Evolutionary conservation across 2,797 vertebrate species (phyloP).

Genomic region (Natrix natrix): DNA sequence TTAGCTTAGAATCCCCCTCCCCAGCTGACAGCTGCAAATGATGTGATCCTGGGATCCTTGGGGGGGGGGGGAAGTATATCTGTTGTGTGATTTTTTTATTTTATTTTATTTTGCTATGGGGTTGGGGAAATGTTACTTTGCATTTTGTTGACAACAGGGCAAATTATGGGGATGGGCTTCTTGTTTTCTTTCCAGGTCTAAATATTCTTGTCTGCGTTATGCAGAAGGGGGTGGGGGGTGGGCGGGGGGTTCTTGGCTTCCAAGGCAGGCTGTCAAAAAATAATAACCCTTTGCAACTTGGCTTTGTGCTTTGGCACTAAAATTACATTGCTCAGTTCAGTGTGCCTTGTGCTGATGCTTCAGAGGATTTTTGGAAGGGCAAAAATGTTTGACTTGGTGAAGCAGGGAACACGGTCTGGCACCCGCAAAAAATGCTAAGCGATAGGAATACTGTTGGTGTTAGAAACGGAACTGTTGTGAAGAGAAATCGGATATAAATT

Average conservation of each 20-base stretch:
- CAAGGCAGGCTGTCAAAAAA: too few relatives aligned
- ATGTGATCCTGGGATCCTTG: not conserved
- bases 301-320: not conserved
- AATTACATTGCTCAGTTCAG: not conserved
- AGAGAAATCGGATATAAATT: too few relatives aligned
- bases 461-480: not conserved
- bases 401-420: not conserved
- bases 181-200: not conserved
- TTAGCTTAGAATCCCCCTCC: too few relatives aligned
- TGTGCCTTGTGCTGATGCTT: not conserved
- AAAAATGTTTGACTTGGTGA: not conserved
- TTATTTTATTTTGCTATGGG: too few relatives aligned
- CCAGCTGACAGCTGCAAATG: too few relatives aligned
- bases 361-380: not conserved
- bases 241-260: not conserved
- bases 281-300: not conserved
- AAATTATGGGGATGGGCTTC: not conserved
- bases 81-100: not conserved
- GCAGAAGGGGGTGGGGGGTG: not conserved
- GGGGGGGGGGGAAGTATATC: not conserved
- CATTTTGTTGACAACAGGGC: not conserved
- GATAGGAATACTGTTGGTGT: not conserved
- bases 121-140: too few relatives aligned
- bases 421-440: not conserved
- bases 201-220: not conserved